phyloP scores from a whole-genome alignment of 2,113 vertebrate genomes.

The Thinocorus orbignyianus region DNA sequence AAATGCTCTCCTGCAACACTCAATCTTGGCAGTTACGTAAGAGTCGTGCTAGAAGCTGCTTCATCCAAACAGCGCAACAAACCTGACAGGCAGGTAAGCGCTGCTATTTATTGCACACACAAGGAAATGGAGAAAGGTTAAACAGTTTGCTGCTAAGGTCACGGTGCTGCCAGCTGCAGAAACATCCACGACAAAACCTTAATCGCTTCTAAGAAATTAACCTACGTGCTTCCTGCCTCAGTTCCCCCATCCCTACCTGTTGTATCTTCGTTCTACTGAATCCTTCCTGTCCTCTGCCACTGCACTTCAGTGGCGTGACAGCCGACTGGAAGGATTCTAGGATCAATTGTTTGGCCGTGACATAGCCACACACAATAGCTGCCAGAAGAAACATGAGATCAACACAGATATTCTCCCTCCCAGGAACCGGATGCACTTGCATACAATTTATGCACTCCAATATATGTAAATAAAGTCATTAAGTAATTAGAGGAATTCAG shows the following conservation, averaged over 20 bases:
- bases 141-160: neutral
- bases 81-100: constrained; percentile 4
- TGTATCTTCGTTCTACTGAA: neutral
- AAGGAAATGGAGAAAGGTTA: neutral
- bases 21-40: neutral
- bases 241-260: neutral
- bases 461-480: constrained; percentile 54
- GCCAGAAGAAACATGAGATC: neutral
- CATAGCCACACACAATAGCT: neutral
- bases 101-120: neutral
- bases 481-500: constrained; percentile 27
- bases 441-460: neutral
- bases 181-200: neutral
- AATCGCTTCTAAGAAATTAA: neutral
- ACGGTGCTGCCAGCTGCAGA: neutral
- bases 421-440: neutral
- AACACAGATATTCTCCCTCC: neutral
- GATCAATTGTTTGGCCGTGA: neutral
- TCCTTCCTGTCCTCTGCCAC: neutral
- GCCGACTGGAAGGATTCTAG: neutral
- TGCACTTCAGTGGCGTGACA: rapidly evolving
- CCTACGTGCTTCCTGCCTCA: neutral
- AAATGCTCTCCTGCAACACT: neutral
- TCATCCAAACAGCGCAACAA: neutral
- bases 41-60: neutral